Evolutionary conservation across 2,888 invertebrate species (phyloP).

Genomic region (Eristalinus sepulchralis): DNA sequence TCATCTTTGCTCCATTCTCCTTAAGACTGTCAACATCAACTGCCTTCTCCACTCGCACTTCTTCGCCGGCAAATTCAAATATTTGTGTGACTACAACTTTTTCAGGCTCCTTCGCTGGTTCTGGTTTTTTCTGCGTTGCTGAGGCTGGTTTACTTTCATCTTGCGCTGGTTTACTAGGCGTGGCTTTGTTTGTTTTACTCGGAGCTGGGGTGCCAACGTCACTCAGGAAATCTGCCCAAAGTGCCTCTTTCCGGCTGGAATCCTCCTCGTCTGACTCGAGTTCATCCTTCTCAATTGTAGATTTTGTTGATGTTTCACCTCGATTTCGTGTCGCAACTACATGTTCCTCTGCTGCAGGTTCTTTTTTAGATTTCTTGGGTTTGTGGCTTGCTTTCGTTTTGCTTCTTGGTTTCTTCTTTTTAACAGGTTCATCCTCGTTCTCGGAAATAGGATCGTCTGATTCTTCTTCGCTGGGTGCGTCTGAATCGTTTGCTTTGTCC

Average conservation of each 20-base stretch:
- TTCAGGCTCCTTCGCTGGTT: slow-evolving; percentile 75
- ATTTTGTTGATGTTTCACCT: slow-evolving; percentile 40
- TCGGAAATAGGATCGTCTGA: slow-evolving; percentile 85
- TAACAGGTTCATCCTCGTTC: slow-evolving; percentile 80
- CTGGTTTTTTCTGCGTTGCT: slow-evolving; percentile 39
- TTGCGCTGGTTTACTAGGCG: slow-evolving; percentile 27
- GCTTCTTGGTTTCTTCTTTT: slow-evolving; percentile 69
- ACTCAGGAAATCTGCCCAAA: slow-evolving; percentile 90
- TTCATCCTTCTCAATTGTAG: slow-evolving; percentile 76
- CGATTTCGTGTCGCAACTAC: slow-evolving; percentile 58
- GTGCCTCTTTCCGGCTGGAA: slow-evolving; percentile 87
- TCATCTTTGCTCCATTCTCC: slow-evolving; percentile 75
- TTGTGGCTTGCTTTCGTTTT: slow-evolving; percentile 70
- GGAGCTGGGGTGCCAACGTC: slow-evolving; percentile 82
- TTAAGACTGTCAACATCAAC: slow-evolving; percentile 80
- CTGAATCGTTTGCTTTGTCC: slow-evolving; percentile 81
- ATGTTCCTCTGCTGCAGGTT: slow-evolving; percentile 64
- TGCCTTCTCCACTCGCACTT: slow-evolving; percentile 85
- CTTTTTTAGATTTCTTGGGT: slow-evolving; percentile 74
- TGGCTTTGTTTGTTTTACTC: slow-evolving; percentile 72
- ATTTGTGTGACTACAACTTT: slow-evolving; percentile 85
- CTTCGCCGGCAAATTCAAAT: slow-evolving; percentile 95
- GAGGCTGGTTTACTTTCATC: slow-evolving; percentile 56
- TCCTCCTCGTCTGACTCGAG: slow-evolving; percentile 83
- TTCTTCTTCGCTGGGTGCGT: slow-evolving; percentile 81